Evolutionary conservation across 2,113 vertebrate genomes (phyloP).

Genomic region (Sinosuthora webbiana): DNA sequence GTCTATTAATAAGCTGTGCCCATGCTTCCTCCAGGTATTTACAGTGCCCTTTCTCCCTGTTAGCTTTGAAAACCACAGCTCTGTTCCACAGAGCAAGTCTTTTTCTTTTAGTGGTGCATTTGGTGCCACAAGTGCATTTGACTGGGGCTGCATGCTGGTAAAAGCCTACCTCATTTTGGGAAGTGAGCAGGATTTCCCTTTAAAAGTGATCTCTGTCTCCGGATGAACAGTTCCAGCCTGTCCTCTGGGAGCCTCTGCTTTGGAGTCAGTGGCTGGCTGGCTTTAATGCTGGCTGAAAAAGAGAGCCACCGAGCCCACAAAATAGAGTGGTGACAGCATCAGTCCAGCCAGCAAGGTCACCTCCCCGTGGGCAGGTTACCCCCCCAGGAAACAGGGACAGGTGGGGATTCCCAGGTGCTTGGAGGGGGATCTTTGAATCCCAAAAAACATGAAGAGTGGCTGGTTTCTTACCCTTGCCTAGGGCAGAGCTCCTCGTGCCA

Average conservation of each 20-base stretch:
- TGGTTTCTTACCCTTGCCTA: neutral
- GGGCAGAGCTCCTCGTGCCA: neutral
- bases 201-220: neutral
- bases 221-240: neutral
- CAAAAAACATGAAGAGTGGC: neutral
- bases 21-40: conserved; percentile 53
- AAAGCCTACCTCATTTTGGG: neutral
- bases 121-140: neutral
- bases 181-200: conserved; percentile 41
- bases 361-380: neutral
- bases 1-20: conserved; percentile 40
- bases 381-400: neutral
- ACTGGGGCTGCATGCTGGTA: neutral
- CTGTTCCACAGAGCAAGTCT: neutral
- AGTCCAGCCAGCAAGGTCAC: neutral
- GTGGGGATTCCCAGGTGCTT: neutral
- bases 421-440: neutral
- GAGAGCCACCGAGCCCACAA: neutral
- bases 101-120: neutral
- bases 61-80: conserved; percentile 48
- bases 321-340: neutral
- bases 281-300: neutral
- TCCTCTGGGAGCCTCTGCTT: neutral
- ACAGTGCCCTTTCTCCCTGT: conserved; percentile 25
- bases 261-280: neutral